phyloP scores from a whole-genome alignment of 2,113 vertebrate genomes.

The Suricata suricatta region DNA sequence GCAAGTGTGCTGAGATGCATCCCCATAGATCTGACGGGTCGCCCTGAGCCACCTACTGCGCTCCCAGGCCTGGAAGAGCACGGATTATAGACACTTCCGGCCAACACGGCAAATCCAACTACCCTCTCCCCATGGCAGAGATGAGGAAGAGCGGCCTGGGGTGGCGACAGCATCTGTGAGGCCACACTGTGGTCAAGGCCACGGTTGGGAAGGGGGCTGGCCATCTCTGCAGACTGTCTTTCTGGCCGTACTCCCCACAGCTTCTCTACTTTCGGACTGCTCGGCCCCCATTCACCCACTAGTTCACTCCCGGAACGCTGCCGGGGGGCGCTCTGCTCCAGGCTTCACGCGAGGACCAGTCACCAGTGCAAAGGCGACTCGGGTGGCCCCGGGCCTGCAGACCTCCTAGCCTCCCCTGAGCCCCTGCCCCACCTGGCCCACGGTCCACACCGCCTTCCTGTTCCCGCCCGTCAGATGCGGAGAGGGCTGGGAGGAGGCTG shows the following conservation, averaged over 20 bases:
- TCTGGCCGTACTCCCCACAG: fast-evolving
- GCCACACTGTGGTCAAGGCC: neutral
- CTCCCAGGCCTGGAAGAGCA: neutral
- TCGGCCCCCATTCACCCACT: neutral
- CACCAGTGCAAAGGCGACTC: neutral
- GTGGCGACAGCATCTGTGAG: neutral
- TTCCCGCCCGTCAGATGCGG: fast-evolving
- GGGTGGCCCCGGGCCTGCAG: neutral
- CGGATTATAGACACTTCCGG: neutral
- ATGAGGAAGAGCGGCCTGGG: neutral
- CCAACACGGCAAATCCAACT: neutral
- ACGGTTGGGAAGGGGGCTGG: neutral
- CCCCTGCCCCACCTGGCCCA: neutral
- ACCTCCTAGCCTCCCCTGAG: neutral
- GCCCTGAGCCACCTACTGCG: neutral
- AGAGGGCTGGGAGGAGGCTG: fast-evolving
- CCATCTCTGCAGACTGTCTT: neutral
- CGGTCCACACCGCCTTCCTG: neutral
- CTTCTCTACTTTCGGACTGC: neutral
- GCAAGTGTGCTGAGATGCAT: fast-evolving
- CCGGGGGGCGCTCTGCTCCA: neutral
- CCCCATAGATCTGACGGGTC: neutral
- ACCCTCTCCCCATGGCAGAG: neutral
- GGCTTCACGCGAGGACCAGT: neutral
- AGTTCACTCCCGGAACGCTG: fast-evolving